Evolutionary conservation across 2,888 invertebrate genomes (phyloP).

Genomic region (Leucania comma): DNA sequence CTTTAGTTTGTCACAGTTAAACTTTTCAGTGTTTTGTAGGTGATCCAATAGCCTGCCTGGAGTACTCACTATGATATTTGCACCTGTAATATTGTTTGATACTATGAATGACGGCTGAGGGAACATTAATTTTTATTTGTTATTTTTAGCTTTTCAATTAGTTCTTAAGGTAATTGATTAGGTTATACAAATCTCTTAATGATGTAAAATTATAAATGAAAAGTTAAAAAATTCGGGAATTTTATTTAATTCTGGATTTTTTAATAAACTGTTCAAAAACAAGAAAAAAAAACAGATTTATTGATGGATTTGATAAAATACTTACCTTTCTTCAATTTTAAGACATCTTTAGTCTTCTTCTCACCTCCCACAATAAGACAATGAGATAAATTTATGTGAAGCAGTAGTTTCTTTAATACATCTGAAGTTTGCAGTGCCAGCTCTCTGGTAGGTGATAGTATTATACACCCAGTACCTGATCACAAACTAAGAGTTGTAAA

Average conservation of each 20-base stretch:
- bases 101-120: not conserved
- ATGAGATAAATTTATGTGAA: slow-evolving; percentile 94
- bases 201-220: no score
- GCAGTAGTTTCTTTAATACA: slow-evolving; percentile 96
- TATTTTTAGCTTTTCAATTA: not conserved
- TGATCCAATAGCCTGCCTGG: slow-evolving; percentile 99
- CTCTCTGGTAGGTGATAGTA: slow-evolving; percentile 98
- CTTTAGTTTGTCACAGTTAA: slow-evolving; percentile 96
- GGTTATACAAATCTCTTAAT: fast-evolving
- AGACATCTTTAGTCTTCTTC: slow-evolving; percentile 95
- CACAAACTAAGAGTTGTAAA: slow-evolving; percentile 10
- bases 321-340: slow-evolving; percentile 94
- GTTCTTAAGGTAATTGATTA: not conserved
- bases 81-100: slow-evolving; percentile 86
- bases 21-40: slow-evolving; percentile 96
- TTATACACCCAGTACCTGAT: slow-evolving; percentile 96
- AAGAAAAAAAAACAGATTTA: not conserved
- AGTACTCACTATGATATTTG: slow-evolving; percentile 98
- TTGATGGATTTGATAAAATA: not conserved
- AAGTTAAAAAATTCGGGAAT: no score
- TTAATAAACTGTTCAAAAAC: not conserved
- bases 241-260: no score
- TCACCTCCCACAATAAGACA: slow-evolving; percentile 98
- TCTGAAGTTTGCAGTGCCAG: slow-evolving; percentile 98
- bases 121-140: not conserved